Base-by-base conservation (phyloP, 2,113 vertebrate species). In the Plectropomus leopardus region DNA sequence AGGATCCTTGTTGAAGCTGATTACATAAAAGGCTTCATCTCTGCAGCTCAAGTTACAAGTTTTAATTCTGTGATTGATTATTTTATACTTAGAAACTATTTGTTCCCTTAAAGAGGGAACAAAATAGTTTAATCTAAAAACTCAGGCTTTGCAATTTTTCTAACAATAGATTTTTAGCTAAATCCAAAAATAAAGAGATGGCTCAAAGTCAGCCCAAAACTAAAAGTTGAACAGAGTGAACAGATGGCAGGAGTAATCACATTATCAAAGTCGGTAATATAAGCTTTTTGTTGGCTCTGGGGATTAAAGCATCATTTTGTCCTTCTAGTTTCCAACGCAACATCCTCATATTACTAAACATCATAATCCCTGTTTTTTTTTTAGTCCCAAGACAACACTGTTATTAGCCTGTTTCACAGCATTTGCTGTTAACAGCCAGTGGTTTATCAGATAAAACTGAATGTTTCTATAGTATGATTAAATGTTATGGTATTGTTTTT, bases 221-320 rank as follows among this genome's bases (percentile, higher is more conserved):
- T 40, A 40, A 57, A 16, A 23, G 40, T 10, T 28, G 50, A 48
- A 11, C 11, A 24, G 42, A 21, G 24, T 15, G 21, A 61, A 23
- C 72, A 76, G 80, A 71, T 70, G 72, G 80, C 21, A 15, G 21
- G 4, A 71, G 32, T 71, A 58, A 71, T 58, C 50, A 32, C 24
- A 82, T 73, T 50, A 48, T 76, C 30, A 47, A 4, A 40, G 50
- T 76, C 55, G 24, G 65, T 45, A 48, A 65, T 51, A 13, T 65
- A 67, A 83, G 42, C 59, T 66, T 65, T 65, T 26, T 51, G 58
- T 61, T 55, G 17, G 28, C 26, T 61, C 23, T 1, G 14, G 36
- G 47, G 59, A 83, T 67, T 67, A 78, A 72, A 54, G 71, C 61
- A 47, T 42, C 0, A 72, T 61, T 26, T 45, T 45, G 28, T 63